phyloP scores from a whole-genome alignment of 2,797 vertebrate genomes.

The Myotis findleyi region DNA sequence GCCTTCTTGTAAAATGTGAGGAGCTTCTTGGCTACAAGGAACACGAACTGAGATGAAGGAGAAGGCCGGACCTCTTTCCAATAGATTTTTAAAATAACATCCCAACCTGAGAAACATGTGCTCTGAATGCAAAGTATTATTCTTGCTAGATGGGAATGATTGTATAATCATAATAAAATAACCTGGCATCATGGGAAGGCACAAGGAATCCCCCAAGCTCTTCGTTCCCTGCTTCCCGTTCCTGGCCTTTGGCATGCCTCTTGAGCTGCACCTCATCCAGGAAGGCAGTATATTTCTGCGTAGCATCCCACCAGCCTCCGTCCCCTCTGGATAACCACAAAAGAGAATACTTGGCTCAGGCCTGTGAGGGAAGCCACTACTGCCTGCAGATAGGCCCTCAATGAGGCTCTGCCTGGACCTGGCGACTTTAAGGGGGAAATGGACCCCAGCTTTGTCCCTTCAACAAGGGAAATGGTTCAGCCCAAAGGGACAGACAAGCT shows the following conservation, averaged over 20 bases:
- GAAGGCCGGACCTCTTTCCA: neutral
- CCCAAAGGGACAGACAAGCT: slow-evolving; percentile 20
- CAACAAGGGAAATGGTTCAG: neutral
- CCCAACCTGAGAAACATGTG: slow-evolving; percentile 28
- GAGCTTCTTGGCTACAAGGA: neutral
- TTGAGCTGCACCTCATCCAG: slow-evolving; percentile 38
- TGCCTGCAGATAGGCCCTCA: neutral
- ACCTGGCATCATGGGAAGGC: slow-evolving; percentile 14
- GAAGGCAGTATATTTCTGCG: neutral
- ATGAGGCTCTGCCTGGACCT: neutral
- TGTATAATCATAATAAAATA: slow-evolving; percentile 68
- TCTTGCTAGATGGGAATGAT: slow-evolving; percentile 57
- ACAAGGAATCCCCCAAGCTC: slow-evolving; percentile 37
- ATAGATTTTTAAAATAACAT: slow-evolving; percentile 46
- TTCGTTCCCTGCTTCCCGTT: neutral
- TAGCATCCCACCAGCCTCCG: slow-evolving; percentile 38
- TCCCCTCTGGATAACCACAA: neutral
- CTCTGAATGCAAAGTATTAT: slow-evolving; percentile 53
- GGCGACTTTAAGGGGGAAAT: neutral
- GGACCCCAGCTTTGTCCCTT: neutral
- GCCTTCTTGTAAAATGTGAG: slow-evolving; percentile 49
- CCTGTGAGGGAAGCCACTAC: neutral
- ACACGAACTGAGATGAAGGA: neutral
- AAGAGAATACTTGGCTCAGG: slow-evolving; percentile 20
- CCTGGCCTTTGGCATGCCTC: neutral